A percentile compares a stretch with the other conserved stretches of the same genome.
phyloP scores from a whole-genome alignment of 1,140 invertebrate genomes.

The Sitodiplosis mosellana region DNA sequence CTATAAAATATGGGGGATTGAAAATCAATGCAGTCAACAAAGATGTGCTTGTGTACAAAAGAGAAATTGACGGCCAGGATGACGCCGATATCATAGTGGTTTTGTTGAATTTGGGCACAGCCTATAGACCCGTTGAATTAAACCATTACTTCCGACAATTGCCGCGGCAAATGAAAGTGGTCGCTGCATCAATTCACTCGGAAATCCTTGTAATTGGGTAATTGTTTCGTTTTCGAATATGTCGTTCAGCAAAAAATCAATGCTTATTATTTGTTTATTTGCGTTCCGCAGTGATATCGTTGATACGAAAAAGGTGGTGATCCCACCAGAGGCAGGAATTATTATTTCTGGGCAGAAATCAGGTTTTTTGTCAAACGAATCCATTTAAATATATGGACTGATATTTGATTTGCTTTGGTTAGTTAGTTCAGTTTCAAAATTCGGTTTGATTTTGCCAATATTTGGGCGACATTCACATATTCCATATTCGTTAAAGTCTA shows the following conservation, averaged over 20 bases:
- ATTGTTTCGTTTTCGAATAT: background rate
- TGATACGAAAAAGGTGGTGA: background rate
- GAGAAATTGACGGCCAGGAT: background rate
- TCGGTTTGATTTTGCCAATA: too few species aligned
- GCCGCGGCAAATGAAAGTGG: background rate
- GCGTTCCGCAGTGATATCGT: background rate
- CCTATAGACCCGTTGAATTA: background rate
- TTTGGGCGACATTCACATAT: too few species aligned
- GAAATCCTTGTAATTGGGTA: background rate
- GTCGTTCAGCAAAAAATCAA: background rate
- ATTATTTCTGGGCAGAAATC: background rate
- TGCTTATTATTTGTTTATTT: background rate
- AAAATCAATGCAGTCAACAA: background rate
- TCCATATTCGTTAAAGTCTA: too few species aligned
- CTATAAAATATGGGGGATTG: background rate
- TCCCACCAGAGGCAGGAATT: background rate
- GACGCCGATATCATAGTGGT: background rate
- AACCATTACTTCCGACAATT: background rate
- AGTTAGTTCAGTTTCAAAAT: too few species aligned
- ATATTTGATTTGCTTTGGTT: too few species aligned
- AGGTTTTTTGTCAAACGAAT: too few species aligned
- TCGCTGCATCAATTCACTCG: background rate
- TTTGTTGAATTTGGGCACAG: background rate
- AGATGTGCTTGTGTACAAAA: background rate
- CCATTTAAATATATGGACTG: too few species aligned